A percentile compares a stretch with the other conserved stretches of the same genome.
Evolutionary conservation across 2,113 vertebrate genomes (phyloP).

Genomic region (Nycticryphes semicollaris): DNA sequence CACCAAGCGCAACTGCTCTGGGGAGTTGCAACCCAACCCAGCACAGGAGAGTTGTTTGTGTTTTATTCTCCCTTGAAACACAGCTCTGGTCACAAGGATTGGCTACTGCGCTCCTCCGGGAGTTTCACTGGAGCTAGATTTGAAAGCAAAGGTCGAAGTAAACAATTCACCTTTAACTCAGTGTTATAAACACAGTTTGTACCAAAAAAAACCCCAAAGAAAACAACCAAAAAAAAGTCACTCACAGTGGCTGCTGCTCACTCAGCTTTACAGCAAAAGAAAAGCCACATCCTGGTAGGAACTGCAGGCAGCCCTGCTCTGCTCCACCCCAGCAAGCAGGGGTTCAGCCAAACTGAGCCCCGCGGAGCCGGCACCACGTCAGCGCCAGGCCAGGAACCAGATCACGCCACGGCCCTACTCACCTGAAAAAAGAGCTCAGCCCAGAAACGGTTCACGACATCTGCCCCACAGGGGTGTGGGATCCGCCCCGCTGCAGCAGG

Average conservation of each 20-base stretch:
- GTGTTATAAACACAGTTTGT: neutral
- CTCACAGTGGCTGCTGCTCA: neutral
- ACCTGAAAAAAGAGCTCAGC: slow-evolving; percentile 44
- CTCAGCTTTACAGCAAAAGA: neutral
- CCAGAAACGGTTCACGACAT: slow-evolving; percentile 39
- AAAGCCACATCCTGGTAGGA: slow-evolving; percentile 44
- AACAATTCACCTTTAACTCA: neutral
- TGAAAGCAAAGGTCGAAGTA: neutral
- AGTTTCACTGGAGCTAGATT: neutral
- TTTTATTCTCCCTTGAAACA: neutral
- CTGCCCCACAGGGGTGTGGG: neutral
- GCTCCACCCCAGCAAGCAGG: neutral
- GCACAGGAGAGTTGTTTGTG: neutral
- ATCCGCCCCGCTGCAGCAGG: slow-evolving; percentile 12
- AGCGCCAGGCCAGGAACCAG: neutral
- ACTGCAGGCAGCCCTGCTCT: neutral
- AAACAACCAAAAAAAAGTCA: neutral
- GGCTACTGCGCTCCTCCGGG: rapidly evolving
- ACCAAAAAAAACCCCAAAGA: neutral
- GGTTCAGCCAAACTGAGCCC: neutral
- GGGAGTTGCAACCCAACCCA: neutral
- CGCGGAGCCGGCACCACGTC: neutral
- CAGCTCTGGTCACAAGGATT: neutral
- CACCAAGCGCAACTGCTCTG: neutral
- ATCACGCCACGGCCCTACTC: neutral